Evolutionary conservation across 2,888 invertebrate genomes (phyloP).

Genomic region (Cephus rjabovi): DNA sequence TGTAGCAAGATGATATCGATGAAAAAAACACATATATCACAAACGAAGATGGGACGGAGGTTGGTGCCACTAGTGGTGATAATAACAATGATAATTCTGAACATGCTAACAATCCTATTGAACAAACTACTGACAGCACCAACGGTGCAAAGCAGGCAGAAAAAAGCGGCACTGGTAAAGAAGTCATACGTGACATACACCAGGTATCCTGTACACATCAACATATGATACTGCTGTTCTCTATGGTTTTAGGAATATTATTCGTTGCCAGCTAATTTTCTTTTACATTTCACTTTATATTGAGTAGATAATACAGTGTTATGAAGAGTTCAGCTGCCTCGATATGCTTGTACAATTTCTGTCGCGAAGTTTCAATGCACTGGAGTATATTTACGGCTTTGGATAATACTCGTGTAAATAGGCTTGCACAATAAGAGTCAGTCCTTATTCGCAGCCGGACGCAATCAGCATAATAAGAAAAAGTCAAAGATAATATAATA

Average conservation of each 20-base stretch:
- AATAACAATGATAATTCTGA: not conserved
- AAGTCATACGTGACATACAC: conserved; percentile 37
- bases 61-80: not conserved
- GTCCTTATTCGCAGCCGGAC: not conserved
- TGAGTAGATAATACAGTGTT: not conserved
- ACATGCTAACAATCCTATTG: not conserved
- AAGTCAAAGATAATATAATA: not conserved
- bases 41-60: conserved; percentile 33
- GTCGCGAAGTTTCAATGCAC: not conserved
- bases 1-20: conserved; percentile 47
- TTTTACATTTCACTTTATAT: not conserved
- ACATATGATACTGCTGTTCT: not conserved
- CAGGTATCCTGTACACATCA: conserved; percentile 37
- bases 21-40: conserved; percentile 35
- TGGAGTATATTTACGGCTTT: not conserved
- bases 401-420: not conserved
- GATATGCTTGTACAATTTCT: not conserved
- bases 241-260: not conserved
- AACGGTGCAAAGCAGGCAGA: not conserved
- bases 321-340: not conserved
- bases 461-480: not conserved
- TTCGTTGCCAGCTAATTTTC: not conserved
- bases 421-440: not conserved
- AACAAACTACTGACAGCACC: not conserved
- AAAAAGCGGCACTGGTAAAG: conserved; percentile 21